phyloP scores from a whole-genome alignment of 1,140 invertebrate genomes.

The Coelopa frigida region DNA sequence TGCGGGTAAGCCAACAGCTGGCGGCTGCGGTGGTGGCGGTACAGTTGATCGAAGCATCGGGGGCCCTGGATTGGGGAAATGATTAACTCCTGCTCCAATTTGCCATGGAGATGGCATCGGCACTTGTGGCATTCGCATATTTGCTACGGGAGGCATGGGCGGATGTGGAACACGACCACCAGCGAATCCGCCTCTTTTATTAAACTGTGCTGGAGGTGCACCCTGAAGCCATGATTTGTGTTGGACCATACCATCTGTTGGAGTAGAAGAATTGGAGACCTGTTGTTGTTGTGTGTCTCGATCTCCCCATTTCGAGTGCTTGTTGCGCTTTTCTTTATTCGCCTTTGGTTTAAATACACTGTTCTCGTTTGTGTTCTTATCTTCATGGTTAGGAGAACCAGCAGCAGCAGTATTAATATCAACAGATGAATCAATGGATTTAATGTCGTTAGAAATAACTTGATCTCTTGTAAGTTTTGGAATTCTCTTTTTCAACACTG shows the following conservation, averaged over 20 bases:
- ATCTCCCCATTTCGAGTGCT: constrained; percentile 35
- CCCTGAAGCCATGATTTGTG: no score
- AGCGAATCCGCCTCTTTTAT: no score
- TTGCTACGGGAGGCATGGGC: constrained; percentile 9
- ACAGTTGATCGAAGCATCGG: constrained; percentile 3
- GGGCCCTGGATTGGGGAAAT: not conserved
- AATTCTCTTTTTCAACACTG: constrained; percentile 34
- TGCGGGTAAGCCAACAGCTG: constrained; percentile 20
- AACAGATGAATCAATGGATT: constrained; percentile 15
- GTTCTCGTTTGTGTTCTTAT: constrained; percentile 4
- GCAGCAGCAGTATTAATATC: constrained; percentile 1
- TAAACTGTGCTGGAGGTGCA: no score
- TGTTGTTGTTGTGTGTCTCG: constrained; percentile 20
- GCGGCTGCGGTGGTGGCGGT: constrained; percentile 33
- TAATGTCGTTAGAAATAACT: constrained; percentile 19
- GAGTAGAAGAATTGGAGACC: no score
- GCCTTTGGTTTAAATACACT: constrained; percentile 17
- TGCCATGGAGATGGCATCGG: no score
- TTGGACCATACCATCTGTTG: no score
- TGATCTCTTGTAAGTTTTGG: constrained; percentile 24
- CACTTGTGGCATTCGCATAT: not conserved
- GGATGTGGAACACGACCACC: constrained; percentile 31
- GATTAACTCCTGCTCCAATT: not conserved
- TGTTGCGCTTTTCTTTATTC: constrained; percentile 25
- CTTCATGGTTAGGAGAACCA: constrained; percentile 25